Percentiles rank a stretch among this genome's conserved stretches.
These are phyloP conservation scores for rat (Rattus norvegicus) DNA, from an alignment of 2,113 vertebrate genomes.

Conservation along the genomic window DNA sequence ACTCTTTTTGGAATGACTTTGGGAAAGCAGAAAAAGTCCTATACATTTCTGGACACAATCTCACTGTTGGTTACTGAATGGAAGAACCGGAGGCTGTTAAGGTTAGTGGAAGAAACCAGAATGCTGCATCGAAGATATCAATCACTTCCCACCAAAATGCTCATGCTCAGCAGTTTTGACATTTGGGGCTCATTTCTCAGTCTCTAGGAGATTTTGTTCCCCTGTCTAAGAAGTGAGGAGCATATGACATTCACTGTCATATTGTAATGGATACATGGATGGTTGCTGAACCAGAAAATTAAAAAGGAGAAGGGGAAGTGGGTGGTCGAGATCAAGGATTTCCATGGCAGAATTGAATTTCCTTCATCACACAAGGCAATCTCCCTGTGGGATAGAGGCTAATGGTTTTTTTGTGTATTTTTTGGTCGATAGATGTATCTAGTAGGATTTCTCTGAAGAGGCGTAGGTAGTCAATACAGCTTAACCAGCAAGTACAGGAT, in stretches of 20 bases:
- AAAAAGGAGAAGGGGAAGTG: not conserved
- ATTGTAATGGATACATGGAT: not conserved
- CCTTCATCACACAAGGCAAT: not conserved
- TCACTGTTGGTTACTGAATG: not conserved
- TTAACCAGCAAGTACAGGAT: not conserved
- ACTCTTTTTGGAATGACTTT: not conserved
- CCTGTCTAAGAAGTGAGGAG: not conserved
- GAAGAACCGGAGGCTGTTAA: too few species aligned
- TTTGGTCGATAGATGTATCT: not conserved
- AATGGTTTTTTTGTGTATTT: not conserved
- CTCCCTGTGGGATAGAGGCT: not conserved
- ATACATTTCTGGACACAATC: not conserved
- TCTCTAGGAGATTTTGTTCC: not conserved
- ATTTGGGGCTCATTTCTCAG: not conserved
- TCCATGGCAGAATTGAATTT: not conserved
- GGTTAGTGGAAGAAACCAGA: not conserved
- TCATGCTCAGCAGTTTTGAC: not conserved
- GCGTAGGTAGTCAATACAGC: not conserved
- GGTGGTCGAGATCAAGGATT: not conserved
- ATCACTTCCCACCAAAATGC: not conserved
- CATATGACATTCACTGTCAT: not conserved
- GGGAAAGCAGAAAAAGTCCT: not conserved
- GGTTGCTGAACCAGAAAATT: not conserved
- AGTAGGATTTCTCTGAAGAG: not conserved
- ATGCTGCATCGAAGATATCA: not conserved